Percentiles rank a stretch among this genome's conserved stretches.
Evolutionary conservation across 1,140 invertebrate genomes (phyloP).

Genomic region (Littorina saxatilis): DNA sequence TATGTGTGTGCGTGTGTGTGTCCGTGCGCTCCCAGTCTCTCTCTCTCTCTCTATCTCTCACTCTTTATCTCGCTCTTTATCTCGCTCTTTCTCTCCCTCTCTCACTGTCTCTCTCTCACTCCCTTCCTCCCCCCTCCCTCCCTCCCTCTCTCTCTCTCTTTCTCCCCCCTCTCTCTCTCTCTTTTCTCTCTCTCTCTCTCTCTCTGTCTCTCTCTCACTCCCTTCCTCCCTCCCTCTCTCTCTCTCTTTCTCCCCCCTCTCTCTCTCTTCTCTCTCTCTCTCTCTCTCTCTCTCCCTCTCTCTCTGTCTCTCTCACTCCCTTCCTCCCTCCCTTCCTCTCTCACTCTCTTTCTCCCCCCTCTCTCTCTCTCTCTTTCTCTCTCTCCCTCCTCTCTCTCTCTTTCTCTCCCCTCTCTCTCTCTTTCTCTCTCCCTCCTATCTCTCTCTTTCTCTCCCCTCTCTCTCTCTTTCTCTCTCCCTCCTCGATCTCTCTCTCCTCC

Average conservation of each 20-base stretch:
- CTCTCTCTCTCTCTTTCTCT: no score
- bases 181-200: neutral
- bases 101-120: no score
- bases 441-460: neutral
- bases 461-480: neutral
- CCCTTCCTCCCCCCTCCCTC: neutral
- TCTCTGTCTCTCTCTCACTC: no score
- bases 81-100: no score
- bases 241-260: neutral
- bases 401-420: neutral
- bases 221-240: neutral
- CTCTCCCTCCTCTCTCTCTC: neutral
- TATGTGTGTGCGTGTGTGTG: no score
- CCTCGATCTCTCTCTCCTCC: neutral
- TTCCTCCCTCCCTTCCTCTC: no score
- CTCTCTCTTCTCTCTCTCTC: slow-evolving; percentile 8
- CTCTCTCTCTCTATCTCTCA: no score
- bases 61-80: no score
- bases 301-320: neutral
- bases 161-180: neutral
- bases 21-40: no score
- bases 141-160: neutral
- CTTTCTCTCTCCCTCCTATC: neutral
- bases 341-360: neutral
- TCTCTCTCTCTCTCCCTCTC: neutral